Evolutionary conservation across 2,888 invertebrate species (phyloP).

Genomic region (Ectropis crepuscularia): DNA sequence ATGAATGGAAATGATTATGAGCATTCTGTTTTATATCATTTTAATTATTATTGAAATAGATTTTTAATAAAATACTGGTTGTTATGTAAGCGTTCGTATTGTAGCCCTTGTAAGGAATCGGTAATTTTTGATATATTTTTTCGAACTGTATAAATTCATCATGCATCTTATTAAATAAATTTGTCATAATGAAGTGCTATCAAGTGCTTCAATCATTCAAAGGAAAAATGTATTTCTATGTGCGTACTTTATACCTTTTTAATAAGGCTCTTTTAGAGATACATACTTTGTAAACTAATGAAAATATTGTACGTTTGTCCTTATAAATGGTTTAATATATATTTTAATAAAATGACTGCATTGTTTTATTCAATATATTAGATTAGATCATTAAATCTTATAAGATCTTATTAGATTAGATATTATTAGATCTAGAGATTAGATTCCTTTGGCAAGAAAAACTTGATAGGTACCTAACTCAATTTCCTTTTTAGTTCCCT

Average conservation of each 20-base stretch:
- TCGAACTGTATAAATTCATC: slow-evolving; percentile 60
- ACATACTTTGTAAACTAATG: slow-evolving; percentile 83
- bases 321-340: slow-evolving; percentile 85
- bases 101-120: slow-evolving; percentile 29
- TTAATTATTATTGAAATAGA: slow-evolving; percentile 25
- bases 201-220: slow-evolving; percentile 50
- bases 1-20: slow-evolving; percentile 41
- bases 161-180: slow-evolving; percentile 55
- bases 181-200: slow-evolving; percentile 53
- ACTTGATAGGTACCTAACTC: too few species aligned
- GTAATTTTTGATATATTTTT: slow-evolving; percentile 36
- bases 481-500: too few species aligned
- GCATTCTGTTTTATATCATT: slow-evolving; percentile 27
- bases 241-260: slow-evolving; percentile 81
- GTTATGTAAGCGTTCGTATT: slow-evolving; percentile 41
- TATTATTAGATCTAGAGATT: too few species aligned
- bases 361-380: slow-evolving; percentile 49
- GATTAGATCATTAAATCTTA: too few species aligned
- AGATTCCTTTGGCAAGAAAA: too few species aligned
- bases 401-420: too few species aligned
- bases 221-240: slow-evolving; percentile 69
- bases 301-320: slow-evolving; percentile 84
- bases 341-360: slow-evolving; percentile 78
- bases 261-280: slow-evolving; percentile 73
- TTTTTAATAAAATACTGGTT: slow-evolving; percentile 43